phyloP scores from a whole-genome alignment of 1,140 invertebrate species.

The Melipona quadrifasciata region DNA sequence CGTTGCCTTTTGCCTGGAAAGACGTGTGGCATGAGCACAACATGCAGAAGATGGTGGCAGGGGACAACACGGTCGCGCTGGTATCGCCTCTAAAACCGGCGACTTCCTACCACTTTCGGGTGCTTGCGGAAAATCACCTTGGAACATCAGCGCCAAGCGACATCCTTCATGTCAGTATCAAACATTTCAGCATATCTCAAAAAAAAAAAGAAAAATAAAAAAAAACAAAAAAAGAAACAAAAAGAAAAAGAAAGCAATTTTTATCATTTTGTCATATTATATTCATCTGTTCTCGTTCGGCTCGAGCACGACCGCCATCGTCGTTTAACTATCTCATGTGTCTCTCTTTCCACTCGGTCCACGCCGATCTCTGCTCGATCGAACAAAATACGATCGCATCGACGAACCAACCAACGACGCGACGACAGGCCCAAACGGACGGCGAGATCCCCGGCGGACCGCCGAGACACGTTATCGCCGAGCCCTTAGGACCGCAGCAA shows the following conservation, averaged over 20 bases:
- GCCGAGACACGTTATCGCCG: conserved; percentile 83
- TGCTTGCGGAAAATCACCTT: conserved; percentile 86
- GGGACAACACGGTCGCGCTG: conserved; percentile 82
- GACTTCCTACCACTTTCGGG: conserved; percentile 85
- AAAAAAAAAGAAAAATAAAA: neutral
- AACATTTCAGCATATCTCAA: conserved; percentile 60
- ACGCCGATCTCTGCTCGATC: too few relatives aligned
- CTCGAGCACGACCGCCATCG: neutral
- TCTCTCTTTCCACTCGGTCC: neutral
- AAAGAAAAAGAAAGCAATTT: neutral
- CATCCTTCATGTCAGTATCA: conserved; percentile 82
- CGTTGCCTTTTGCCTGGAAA: conserved; percentile 71
- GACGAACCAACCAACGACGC: neutral
- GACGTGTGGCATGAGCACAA: conserved; percentile 84
- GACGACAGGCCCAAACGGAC: conserved; percentile 82
- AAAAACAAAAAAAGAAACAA: conserved; percentile 12
- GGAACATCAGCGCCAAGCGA: conserved; percentile 85
- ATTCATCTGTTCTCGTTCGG: conserved; percentile 17
- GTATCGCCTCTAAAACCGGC: conserved; percentile 85
- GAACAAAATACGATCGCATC: neutral
- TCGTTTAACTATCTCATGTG: neutral
- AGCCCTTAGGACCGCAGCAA: conserved; percentile 82
- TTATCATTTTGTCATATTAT: conserved; percentile 30
- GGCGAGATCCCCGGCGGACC: conserved; percentile 85
- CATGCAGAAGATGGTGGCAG: conserved; percentile 82